phyloP scores from a whole-genome alignment of 2,797 vertebrate species.

The Cryptoprocta ferox region DNA sequence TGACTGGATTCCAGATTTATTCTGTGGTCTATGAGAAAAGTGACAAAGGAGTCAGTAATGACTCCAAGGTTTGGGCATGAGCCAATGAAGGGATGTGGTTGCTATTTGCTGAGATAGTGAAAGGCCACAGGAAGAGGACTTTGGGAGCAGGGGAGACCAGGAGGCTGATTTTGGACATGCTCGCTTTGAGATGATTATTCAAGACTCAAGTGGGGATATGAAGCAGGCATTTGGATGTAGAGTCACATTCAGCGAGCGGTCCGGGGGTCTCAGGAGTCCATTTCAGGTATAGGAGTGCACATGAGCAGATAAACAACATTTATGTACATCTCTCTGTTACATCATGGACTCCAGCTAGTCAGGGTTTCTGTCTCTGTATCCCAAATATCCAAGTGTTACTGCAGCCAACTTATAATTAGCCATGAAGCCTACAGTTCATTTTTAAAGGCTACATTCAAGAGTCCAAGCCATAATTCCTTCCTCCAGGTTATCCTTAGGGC shows the following conservation, averaged over 20 bases:
- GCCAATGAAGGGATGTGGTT: neutral
- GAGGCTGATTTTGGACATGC: neutral
- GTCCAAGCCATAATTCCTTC: neutral
- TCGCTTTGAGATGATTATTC: neutral
- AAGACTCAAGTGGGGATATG: too few relatives aligned
- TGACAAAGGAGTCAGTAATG: neutral
- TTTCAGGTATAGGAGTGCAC: neutral
- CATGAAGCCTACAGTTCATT: neutral
- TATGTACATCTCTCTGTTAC: neutral
- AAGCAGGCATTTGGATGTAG: neutral
- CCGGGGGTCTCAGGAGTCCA: neutral
- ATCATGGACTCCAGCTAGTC: neutral
- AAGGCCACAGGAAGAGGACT: neutral
- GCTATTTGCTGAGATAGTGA: neutral
- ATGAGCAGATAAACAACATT: neutral
- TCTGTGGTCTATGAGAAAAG: neutral
- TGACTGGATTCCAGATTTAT: neutral
- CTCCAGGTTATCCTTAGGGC: neutral
- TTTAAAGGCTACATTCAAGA: neutral
- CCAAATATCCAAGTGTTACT: neutral
- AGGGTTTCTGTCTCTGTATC: neutral
- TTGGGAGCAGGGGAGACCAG: neutral
- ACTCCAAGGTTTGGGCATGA: neutral
- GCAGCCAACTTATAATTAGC: neutral
- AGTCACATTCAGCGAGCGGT: neutral